A percentile compares a stretch with the other conserved stretches of the same genome.
Evolutionary conservation across 1,140 invertebrate species (phyloP).

Genomic region (Conus ventricosus): DNA sequence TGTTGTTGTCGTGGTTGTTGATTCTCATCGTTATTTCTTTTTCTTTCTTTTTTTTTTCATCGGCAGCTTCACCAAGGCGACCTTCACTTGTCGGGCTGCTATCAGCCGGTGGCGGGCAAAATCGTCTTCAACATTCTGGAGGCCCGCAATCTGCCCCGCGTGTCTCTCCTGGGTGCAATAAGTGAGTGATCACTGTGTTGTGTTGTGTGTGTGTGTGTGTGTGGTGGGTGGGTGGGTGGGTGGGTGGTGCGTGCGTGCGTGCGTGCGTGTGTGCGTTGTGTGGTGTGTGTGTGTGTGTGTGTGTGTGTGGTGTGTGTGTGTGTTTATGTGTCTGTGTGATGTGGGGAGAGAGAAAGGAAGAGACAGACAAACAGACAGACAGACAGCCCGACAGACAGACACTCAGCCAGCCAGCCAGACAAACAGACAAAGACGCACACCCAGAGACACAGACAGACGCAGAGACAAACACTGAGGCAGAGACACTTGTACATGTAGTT

Average conservation of each 20-base stretch:
- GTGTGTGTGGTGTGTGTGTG: too few species aligned
- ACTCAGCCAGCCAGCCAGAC: background rate
- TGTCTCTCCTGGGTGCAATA: conserved; percentile 68
- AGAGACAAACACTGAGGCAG: too few species aligned
- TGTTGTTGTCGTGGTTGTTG: too few species aligned
- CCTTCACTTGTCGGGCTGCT: conserved; percentile 69
- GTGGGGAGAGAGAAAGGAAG: too few species aligned
- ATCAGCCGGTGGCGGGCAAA: conserved; percentile 71
- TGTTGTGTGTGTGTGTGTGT: too few species aligned
- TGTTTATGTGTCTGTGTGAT: too few species aligned
- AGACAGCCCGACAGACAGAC: background rate
- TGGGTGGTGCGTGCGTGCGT: too few species aligned
- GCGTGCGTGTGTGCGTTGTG: too few species aligned
- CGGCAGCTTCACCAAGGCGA: conserved; percentile 70
- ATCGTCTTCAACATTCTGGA: conserved; percentile 71
- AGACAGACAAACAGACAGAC: background rate
- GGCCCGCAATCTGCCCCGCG: conserved; percentile 65
- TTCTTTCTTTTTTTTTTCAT: background rate
- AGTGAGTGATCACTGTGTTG: conserved; percentile 54
- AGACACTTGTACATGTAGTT: background rate
- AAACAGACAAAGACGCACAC: background rate
- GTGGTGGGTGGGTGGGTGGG: too few species aligned
- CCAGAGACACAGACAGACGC: background rate
- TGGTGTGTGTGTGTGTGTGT: too few species aligned
- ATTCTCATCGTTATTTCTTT: too few species aligned